These are phyloP conservation scores for Perca fluviatilis DNA, from an alignment of 2,113 vertebrate genomes.

Conservation along the genomic window DNA sequence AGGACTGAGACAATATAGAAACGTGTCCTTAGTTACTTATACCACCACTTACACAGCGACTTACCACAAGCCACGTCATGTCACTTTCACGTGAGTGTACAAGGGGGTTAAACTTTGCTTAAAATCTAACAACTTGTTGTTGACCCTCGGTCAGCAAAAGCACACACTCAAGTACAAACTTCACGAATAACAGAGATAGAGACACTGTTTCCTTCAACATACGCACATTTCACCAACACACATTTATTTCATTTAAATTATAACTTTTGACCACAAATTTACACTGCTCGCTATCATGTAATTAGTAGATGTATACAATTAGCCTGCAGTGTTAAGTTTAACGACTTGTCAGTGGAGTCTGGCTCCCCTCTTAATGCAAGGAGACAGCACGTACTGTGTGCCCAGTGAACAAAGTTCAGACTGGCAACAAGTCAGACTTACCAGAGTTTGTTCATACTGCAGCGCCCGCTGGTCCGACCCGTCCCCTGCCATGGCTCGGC, in stretches of 20 bases:
- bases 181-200: accelerated
- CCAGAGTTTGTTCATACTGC: slow-evolving; percentile 96
- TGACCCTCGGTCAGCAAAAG: accelerated
- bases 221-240: no score
- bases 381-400: background rate
- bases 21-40: background rate
- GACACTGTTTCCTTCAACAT: slow-evolving; percentile 24
- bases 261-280: background rate
- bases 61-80: background rate
- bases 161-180: background rate
- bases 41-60: background rate
- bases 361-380: background rate
- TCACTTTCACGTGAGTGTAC: slow-evolving; percentile 18
- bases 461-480: slow-evolving; percentile 92
- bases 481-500: slow-evolving; percentile 86
- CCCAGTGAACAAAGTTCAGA: slow-evolving; percentile 45
- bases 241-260: background rate
- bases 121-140: background rate
- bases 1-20: background rate
- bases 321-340: background rate
- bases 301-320: no score
- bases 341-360: background rate
- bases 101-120: background rate
- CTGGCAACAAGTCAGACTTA: slow-evolving; percentile 82
- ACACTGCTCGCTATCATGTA: no score